A percentile compares a stretch with the other conserved stretches of the same genome.
Evolutionary conservation across 2,113 vertebrate genomes (phyloP).

Genomic region (Murina feae): DNA sequence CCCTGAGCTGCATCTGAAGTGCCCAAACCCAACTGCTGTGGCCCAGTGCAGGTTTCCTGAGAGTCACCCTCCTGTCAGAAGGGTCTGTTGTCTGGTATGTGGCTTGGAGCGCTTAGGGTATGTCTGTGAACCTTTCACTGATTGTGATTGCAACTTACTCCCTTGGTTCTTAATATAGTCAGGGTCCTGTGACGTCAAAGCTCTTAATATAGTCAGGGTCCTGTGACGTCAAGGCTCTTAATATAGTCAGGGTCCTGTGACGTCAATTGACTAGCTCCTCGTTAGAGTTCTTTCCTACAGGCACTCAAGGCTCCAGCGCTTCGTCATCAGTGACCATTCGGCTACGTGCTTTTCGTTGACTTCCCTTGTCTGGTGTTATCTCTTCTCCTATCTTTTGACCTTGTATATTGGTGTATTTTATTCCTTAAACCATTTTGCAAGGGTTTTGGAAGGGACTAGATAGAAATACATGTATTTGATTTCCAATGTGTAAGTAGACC

Average conservation of each 20-base stretch:
- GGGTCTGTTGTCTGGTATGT: not conserved
- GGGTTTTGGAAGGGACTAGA: not conserved
- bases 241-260: not conserved
- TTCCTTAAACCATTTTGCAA: not conserved
- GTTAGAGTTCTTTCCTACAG: not conserved
- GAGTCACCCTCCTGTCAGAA: not conserved
- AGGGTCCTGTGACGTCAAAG: not conserved
- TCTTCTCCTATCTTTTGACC: not conserved
- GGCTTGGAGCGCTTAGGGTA: rapidly evolving
- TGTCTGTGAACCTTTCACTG: not conserved
- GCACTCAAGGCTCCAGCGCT: not conserved
- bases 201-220: too few relatives aligned
- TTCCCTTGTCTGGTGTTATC: not conserved
- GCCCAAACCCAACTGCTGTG: not conserved
- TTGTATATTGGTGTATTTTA: not conserved
- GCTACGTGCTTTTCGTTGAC: not conserved
- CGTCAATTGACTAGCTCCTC: not conserved
- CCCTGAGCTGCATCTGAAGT: not conserved
- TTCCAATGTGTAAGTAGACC: not conserved
- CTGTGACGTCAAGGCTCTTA: not conserved
- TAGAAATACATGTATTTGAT: not conserved
- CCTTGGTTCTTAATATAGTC: not conserved
- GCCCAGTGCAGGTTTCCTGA: not conserved
- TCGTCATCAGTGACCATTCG: not conserved
- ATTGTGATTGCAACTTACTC: not conserved